phyloP scores from a whole-genome alignment of 2,113 vertebrate species.

The Thalassarche chlororhynchos region DNA sequence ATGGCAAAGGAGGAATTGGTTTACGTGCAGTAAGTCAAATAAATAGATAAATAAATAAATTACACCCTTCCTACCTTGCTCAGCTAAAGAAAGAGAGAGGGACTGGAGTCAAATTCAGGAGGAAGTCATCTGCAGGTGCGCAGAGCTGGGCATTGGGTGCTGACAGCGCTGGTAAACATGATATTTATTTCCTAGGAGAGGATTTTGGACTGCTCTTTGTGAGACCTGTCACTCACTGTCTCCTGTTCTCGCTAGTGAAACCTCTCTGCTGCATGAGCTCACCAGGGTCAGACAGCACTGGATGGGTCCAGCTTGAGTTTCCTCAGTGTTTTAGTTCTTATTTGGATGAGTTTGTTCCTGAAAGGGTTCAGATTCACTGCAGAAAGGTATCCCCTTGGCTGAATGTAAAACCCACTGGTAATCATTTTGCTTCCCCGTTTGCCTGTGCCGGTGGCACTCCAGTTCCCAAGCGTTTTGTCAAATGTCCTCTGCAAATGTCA shows the following conservation, averaged over 20 bases:
- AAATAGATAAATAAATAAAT: background rate
- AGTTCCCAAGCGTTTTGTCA: background rate
- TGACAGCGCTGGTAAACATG: background rate
- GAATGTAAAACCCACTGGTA: background rate
- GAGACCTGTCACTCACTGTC: conserved; percentile 6
- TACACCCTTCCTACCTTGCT: background rate
- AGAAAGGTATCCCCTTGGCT: background rate
- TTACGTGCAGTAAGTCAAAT: background rate
- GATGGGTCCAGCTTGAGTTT: background rate
- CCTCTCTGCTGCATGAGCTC: background rate
- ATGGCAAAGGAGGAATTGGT: background rate
- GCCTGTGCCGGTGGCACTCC: background rate
- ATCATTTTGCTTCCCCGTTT: background rate
- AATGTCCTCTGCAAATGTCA: background rate
- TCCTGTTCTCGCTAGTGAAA: background rate
- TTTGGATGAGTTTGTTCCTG: background rate
- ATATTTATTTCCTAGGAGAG: conserved; percentile 19
- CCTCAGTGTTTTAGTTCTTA: background rate
- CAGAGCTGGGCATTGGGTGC: conserved; percentile 9
- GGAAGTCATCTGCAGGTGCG: conserved; percentile 4
- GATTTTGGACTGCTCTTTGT: conserved; percentile 19
- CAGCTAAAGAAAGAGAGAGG: background rate
- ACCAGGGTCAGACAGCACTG: background rate
- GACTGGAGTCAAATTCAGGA: background rate
- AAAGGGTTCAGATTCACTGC: background rate